phyloP scores from a whole-genome alignment of 1,140 invertebrate genomes.

The Triops cancriformis region DNA sequence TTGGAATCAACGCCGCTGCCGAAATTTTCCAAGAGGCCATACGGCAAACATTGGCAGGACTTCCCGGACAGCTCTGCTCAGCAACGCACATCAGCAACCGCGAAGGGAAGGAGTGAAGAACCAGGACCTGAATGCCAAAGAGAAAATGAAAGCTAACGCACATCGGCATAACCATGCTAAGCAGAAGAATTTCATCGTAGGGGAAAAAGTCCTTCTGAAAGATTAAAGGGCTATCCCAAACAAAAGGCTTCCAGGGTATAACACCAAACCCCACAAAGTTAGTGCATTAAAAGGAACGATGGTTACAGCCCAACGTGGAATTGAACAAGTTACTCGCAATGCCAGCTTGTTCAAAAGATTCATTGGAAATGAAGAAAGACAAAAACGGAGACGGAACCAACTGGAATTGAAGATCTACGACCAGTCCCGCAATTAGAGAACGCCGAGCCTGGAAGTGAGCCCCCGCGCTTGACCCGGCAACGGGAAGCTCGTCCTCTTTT shows the following conservation, averaged over 20 bases:
- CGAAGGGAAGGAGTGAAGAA: neutral
- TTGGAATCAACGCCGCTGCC: no score
- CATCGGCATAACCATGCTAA: neutral
- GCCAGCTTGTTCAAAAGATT: conserved; percentile 15
- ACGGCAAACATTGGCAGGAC: no score
- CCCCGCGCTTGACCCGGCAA: neutral
- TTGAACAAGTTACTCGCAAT: conserved; percentile 10
- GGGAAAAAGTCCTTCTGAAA: neutral
- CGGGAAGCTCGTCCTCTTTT: neutral
- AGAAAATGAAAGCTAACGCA: neutral
- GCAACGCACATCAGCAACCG: no score
- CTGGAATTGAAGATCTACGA: no score
- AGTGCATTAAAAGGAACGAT: conserved; percentile 15
- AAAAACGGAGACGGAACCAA: neutral
- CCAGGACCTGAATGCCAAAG: neutral
- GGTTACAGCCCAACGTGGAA: conserved; percentile 11
- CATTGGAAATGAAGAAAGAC: neutral
- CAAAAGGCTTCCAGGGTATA: neutral
- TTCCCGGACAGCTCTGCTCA: no score
- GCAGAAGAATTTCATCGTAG: neutral
- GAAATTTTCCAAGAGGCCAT: no score
- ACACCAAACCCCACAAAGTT: conserved; percentile 18
- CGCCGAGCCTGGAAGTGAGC: no score
- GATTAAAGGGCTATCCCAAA: conserved; percentile 5
- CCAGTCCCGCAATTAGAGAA: no score